Evolutionary conservation across 2,113 vertebrate genomes (phyloP), one percentile per base, ranked within the genome.

Genomic region (Cariama cristata): DNA sequence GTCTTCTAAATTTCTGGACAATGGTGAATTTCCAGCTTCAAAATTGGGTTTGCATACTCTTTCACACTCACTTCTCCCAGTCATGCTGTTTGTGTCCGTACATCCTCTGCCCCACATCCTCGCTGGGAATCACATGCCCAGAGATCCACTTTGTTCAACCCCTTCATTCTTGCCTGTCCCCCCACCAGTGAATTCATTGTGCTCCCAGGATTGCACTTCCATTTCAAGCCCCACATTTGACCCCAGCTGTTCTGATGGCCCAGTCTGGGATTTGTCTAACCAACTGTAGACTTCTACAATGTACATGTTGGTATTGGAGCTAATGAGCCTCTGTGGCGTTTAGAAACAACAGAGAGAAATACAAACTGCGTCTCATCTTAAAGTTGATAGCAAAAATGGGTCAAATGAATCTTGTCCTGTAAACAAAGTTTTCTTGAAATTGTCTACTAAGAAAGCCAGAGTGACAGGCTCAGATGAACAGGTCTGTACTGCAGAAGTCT

Each of bases 131-230:
- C 9, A 21, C 8, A 24, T 38, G 28, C 22, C 15, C 53, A 84
- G 17, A 28, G 27, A 50, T 9, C 14, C 12, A 33, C 8, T 76
- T 72, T 44, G 26, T 84, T 69, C 42, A 79, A 9, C 1, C 1
- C 5, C 7, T 74, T 4, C 6, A 3, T 74, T 69, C 27, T 76
- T 0, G 0, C 28, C 49, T 52, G 9, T 35, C 14, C 24, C 10
- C 8, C 22, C 3, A 2, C 20, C 13, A 58, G 11, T 44, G 35
- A 84, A 88, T 79, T 60, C 4, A 49, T 44, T 76, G 28, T 67
- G 7, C 26, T 86, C 11, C 32, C 17, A 55, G 49, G 6, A 22
- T 10, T 74, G 18, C 67, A 27, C 5, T 91, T 67, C 30, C 56
- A 1, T 79, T 47, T 58, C 49, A 88, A 59, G 26, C 3, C 4